Conservation (phyloP, 2,797 vertebrate genomes). For the Phyllotis vaccarum region DNA sequence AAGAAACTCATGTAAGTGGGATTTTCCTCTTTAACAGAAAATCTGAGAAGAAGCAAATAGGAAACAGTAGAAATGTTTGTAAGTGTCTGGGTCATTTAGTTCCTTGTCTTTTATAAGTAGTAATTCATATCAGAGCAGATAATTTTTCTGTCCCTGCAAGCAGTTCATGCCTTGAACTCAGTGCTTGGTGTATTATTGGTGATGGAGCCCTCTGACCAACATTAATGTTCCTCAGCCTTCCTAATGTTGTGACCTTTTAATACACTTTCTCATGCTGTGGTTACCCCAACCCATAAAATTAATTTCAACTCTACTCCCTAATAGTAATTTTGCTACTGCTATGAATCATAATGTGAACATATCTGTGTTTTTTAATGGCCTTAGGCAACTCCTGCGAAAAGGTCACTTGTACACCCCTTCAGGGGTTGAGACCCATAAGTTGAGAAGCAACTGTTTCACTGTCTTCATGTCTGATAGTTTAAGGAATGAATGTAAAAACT, state of each 20-base stretch:
- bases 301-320: background rate
- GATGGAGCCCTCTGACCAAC: background rate
- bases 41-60: background rate
- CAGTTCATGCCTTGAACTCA: background rate
- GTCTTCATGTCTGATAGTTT: background rate
- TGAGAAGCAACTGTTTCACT: background rate
- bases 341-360: background rate
- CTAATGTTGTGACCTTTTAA: background rate
- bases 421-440: background rate
- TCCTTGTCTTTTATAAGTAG: background rate
- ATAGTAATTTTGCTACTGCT: background rate
- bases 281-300: background rate
- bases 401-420: background rate
- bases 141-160: background rate
- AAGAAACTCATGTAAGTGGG: background rate
- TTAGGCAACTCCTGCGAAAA: background rate
- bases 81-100: background rate
- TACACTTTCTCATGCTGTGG: background rate
- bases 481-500: background rate
- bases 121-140: background rate
- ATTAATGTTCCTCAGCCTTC: background rate
- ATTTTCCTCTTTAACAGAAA: background rate
- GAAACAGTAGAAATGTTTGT: background rate
- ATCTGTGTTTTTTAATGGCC: background rate
- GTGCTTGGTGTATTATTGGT: background rate